phyloP scores from a whole-genome alignment of 2,888 invertebrate species.

The Harpagoxenus sublaevis region DNA sequence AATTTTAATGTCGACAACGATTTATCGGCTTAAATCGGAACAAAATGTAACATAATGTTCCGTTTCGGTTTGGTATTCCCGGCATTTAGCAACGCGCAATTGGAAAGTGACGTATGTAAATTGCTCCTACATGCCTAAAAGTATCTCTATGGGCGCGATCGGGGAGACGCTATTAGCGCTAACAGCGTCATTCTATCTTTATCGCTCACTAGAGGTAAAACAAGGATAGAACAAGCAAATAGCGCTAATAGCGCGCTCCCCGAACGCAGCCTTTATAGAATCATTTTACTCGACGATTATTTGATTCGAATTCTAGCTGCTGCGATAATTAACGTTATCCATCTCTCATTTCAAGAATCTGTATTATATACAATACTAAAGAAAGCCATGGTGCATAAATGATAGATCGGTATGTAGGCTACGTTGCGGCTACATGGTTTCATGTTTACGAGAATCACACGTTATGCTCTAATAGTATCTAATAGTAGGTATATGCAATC shows the following conservation, averaged over 20 bases:
- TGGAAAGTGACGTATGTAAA: conserved; percentile 6
- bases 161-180: too few species aligned
- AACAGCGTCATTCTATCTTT: too few species aligned
- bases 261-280: too few species aligned
- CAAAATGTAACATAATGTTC: background rate
- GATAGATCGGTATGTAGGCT: conserved; percentile 38
- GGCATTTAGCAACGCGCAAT: background rate
- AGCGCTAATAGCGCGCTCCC: too few species aligned
- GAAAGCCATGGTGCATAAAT: background rate
- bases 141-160: too few species aligned
- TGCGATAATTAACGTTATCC: background rate
- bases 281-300: background rate
- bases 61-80: background rate
- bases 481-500: background rate
- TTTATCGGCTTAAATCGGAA: background rate
- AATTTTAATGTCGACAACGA: background rate
- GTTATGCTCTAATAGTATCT: conserved; percentile 40
- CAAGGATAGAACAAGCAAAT: too few species aligned
- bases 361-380: background rate
- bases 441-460: conserved; percentile 22
- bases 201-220: too few species aligned
- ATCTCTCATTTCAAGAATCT: background rate
- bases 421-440: conserved; percentile 21
- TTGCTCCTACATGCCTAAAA: background rate
- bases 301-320: background rate